A percentile compares a stretch with the other conserved stretches of the same genome.
Evolutionary conservation across 2,113 vertebrate genomes (phyloP).

Genomic region (Alectura lathami): DNA sequence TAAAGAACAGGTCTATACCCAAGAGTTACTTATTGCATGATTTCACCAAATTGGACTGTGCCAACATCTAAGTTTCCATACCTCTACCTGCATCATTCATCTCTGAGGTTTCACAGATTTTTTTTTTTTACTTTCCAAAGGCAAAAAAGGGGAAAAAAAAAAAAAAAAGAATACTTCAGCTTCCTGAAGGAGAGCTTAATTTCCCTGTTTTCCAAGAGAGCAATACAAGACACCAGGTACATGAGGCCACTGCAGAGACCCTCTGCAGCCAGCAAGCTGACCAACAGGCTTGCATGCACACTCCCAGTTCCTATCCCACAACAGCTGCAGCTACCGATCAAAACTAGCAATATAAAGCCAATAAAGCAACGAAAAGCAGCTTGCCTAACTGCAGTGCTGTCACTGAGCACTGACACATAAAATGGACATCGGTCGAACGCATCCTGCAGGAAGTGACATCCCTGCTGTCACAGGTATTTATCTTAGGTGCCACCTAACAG

Average conservation of each 20-base stretch:
- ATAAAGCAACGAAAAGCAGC: neutral
- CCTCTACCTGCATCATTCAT: neutral
- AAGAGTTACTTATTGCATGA: neutral
- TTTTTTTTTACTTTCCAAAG: neutral
- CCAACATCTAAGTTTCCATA: neutral
- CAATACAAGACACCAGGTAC: neutral
- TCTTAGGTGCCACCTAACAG: neutral
- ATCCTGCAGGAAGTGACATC: accelerated
- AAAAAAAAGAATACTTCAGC: neutral
- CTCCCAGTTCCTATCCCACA: neutral
- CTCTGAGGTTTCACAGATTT: neutral
- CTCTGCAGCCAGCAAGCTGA: accelerated
- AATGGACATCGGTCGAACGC: neutral
- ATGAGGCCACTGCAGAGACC: neutral
- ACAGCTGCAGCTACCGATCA: neutral
- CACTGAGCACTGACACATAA: neutral
- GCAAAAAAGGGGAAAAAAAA: neutral
- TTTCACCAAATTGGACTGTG: neutral
- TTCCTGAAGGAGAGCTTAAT: neutral
- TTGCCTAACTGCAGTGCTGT: neutral
- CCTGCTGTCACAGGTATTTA: neutral
- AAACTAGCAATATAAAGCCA: neutral
- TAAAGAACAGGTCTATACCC: neutral
- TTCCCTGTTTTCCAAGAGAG: neutral
- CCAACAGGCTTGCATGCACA: accelerated